Base-by-base conservation (phyloP, 1,140 invertebrate species). In the Lutraria rhynchaena region DNA sequence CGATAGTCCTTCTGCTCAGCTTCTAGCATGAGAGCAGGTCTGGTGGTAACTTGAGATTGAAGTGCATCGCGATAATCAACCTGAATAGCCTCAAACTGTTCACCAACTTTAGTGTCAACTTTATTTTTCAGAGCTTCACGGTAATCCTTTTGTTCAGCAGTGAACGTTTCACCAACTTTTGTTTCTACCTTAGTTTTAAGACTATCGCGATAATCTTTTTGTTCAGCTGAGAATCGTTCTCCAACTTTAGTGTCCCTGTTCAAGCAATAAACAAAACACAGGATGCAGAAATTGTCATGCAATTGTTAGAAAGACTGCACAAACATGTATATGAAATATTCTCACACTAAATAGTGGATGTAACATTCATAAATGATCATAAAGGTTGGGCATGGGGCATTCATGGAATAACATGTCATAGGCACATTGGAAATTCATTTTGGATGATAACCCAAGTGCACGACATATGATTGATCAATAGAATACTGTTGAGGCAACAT, bases 141-240 rank as follows among this genome's bases (percentile, higher is more conserved):
- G 60, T 89, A 90, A 57, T 90, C 89, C 3, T 83, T 78, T 58
- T 88, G 85, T 41, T 88, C 87, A 22, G 67, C 80, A 44, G 82
- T 70, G 9, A 80, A 67, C 9, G 57, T 44, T 41, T 69, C 33
- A 29, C 63, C 74, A 11, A 78, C 82, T 57, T 76, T 76, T 1
- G 81, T 83, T 57, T 84, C 63, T 0, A 90, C 89, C 87, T 89
- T 83, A 15, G 87, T 87, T 60, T 87, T 85, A 9, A 90, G 84
- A 49, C 73, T 65, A 15, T 81, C 74, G 41, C 88, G 81, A 61
- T 89, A 90, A 61, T 90, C 89, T 3, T 83, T 78, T 58, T 88
- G 85, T 49, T 88, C 87, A 15, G 67, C 80, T 53, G 82, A 65
- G 7, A 80, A 81, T 55, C 70, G 73, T 7, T 84, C 61, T 15